Percentiles rank a stretch among this genome's conserved stretches.
Evolutionary conservation across 2,113 vertebrate species (phyloP).

Genomic region (Acanthochromis polyacanthus): DNA sequence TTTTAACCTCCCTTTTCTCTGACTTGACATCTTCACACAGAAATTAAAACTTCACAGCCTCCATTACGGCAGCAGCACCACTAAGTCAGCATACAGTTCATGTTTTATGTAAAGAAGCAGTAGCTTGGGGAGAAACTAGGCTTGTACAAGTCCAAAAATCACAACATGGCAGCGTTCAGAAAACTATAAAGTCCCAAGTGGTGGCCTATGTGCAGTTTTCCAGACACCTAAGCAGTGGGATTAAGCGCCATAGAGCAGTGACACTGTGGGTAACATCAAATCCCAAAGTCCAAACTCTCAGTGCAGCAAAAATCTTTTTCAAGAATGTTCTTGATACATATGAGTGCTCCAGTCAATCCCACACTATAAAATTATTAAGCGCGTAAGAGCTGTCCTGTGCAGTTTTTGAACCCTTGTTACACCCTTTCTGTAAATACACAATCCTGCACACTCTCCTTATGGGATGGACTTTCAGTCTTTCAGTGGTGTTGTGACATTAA

Average conservation of each 20-base stretch:
- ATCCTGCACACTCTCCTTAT: constrained; percentile 18
- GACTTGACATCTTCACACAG: constrained; percentile 49
- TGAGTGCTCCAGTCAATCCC: constrained; percentile 14
- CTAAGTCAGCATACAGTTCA: neutral
- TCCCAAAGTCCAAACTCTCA: constrained; percentile 15
- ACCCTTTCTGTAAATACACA: constrained; percentile 39
- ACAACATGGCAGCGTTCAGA: neutral
- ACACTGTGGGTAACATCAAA: constrained; percentile 11
- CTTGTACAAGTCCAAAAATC: neutral
- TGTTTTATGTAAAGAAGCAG: constrained; percentile 26
- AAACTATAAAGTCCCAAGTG: neutral
- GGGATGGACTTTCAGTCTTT: constrained; percentile 37
- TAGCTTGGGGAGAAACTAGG: constrained; percentile 6
- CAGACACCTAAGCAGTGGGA: constrained; percentile 1
- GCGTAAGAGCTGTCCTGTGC: constrained; percentile 31
- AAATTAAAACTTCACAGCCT: constrained; percentile 44
- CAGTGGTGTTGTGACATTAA: constrained; percentile 24
- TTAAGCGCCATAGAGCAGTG: constrained; percentile 12
- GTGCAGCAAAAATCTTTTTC: constrained; percentile 18
- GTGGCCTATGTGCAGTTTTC: constrained; percentile 6
- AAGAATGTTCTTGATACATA: constrained; percentile 41
- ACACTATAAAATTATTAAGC: constrained; percentile 4
- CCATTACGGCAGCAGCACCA: constrained; percentile 12
- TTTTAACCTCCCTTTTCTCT: constrained; percentile 61
- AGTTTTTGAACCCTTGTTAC: constrained; percentile 44